Conservation (phyloP, 2,797 vertebrate genomes). For the Thripadectes ignobilis region DNA sequence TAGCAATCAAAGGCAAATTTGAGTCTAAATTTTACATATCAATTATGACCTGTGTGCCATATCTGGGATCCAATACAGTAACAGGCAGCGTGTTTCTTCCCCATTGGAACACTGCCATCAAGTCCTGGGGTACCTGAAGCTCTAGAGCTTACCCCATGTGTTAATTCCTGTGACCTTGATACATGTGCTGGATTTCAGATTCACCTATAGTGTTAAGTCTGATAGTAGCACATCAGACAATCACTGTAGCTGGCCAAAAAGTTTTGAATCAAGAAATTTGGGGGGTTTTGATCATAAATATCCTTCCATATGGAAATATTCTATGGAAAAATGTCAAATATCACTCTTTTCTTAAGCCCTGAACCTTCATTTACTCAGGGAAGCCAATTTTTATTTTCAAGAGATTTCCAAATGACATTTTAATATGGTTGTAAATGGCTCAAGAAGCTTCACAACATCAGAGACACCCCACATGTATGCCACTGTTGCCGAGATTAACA, state of each 20-base stretch:
- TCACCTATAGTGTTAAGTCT: background rate
- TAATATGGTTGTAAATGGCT: background rate
- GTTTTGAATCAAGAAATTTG: background rate
- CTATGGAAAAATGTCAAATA: background rate
- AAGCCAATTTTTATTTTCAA: background rate
- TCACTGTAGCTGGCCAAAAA: background rate
- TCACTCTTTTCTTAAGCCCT: background rate
- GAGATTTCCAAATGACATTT: background rate
- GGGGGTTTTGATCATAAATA: background rate
- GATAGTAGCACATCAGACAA: background rate
- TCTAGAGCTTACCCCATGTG: background rate
- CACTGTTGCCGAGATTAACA: accelerated
- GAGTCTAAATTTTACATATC: background rate
- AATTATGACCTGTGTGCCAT: background rate
- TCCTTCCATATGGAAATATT: background rate
- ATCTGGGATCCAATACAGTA: background rate
- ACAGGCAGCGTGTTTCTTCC: background rate
- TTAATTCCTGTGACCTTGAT: background rate
- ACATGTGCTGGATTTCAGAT: background rate
- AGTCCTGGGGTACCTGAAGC: background rate
- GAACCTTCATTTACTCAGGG: background rate
- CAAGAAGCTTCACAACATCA: background rate
- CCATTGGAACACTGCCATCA: background rate
- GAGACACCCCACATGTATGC: background rate
- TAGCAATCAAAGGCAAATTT: background rate